These are phyloP conservation scores for Gopherus evgoodei DNA, from an alignment of 2,113 vertebrate genomes.

Conservation along the genomic window DNA sequence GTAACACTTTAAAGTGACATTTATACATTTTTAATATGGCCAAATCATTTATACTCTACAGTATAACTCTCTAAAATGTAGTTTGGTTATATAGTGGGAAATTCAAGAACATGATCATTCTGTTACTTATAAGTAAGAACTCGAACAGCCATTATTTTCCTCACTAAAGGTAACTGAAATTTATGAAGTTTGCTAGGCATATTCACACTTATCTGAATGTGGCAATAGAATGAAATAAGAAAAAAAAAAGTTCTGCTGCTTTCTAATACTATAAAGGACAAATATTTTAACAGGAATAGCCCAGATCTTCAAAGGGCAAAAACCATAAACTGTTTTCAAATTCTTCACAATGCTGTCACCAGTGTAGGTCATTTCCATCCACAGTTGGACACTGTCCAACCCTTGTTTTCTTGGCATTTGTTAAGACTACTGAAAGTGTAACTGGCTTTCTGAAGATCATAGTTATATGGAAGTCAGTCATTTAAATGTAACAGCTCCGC, in stretches of 20 bases:
- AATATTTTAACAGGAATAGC: constrained; percentile 26
- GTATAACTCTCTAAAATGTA: constrained; percentile 17
- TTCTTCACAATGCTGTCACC: constrained; percentile 24
- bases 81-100: neutral
- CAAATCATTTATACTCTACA: neutral
- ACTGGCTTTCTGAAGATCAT: neutral
- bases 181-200: neutral
- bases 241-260: constrained; percentile 14
- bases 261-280: constrained; percentile 48
- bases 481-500: neutral
- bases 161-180: constrained; percentile 21
- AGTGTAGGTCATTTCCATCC: neutral
- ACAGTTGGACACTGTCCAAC: neutral
- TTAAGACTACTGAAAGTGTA: neutral
- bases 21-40: constrained; percentile 28
- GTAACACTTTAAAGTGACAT: neutral
- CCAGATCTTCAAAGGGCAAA: constrained; percentile 55
- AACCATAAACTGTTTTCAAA: constrained; percentile 24
- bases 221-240: constrained; percentile 41
- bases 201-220: constrained; percentile 33
- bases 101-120: constrained; percentile 11
- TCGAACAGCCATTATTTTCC: constrained; percentile 20
- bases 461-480: neutral
- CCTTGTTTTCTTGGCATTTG: neutral
- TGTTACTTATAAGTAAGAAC: constrained; percentile 19